phyloP scores from a whole-genome alignment of 2,797 vertebrate genomes.

The Cyclura pinguis region DNA sequence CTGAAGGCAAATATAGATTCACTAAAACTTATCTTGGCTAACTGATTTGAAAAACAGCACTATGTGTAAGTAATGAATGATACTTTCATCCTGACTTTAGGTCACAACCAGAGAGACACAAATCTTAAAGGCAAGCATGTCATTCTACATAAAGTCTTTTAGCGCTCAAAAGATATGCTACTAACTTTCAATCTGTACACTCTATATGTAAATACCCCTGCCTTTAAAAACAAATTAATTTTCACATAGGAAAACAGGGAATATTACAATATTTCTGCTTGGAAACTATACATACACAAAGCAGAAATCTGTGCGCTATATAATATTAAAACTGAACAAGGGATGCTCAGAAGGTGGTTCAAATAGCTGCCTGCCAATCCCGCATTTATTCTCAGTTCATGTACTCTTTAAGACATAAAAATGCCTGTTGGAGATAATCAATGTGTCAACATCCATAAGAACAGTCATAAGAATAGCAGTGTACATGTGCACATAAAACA shows the following conservation, averaged over 20 bases:
- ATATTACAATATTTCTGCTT: too few relatives aligned
- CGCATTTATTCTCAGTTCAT: neutral
- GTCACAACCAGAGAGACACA: constrained; percentile 44
- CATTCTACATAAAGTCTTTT: constrained; percentile 24
- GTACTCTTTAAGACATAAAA: accelerated
- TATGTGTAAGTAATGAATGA: constrained; percentile 28
- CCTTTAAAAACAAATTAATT: neutral
- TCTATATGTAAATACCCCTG: accelerated
- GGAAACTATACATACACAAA: too few relatives aligned
- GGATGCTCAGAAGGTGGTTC: neutral
- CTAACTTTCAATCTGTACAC: neutral
- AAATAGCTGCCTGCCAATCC: neutral
- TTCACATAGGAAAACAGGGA: too few relatives aligned
- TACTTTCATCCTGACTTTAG: constrained; percentile 43
- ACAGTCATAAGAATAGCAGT: neutral
- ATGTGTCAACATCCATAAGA: neutral
- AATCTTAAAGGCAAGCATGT: constrained; percentile 55
- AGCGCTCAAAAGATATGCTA: constrained; percentile 1
- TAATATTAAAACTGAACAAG: neutral
- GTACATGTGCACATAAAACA: neutral
- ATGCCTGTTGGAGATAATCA: neutral
- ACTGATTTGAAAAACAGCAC: constrained; percentile 49
- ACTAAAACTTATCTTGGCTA: constrained; percentile 31
- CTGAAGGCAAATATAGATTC: constrained; percentile 46
- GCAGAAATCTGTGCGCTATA: too few relatives aligned